Evolutionary conservation across 2,888 invertebrate genomes (phyloP), one percentile per base, ranked within the genome.

Genomic region (Platynereis dumerilii): DNA sequence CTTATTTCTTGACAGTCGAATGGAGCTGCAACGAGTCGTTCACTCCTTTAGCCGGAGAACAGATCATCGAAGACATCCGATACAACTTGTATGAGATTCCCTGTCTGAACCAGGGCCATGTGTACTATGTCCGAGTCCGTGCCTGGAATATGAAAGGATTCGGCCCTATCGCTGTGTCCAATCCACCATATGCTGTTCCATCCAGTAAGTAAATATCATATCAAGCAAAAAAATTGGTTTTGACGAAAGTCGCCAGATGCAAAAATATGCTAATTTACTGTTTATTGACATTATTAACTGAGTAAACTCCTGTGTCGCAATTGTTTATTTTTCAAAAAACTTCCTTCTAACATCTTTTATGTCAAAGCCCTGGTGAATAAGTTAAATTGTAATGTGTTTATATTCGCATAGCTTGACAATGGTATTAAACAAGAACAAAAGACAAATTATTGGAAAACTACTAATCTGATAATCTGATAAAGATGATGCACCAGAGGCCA

Each of bases 141-240:
- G 92, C 94, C 58, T 96, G 96, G 58, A 97, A 97, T 81, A 87
- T 96, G 70, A 93, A 93, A 81, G 96, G 96, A 0, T 96, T 91
- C 88, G 94, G 96, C 34, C 87, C 89, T 17, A 91, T 88, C 78
- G 87, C 90, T 44, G 87, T 88, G 15, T 91, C 94, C 0, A 90
- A 90, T 45, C 96, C 96, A 0, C 87, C 90, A 53, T 92, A 91
- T 76, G 92, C 95, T 10, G 90, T 93, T 53, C 95, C 96, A 17
- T 95, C 95, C 75, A 93, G 94, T 92, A 83, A 90, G 92, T 60
- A 34, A 34, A 34, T n/a, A n/a, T n/a, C n/a, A n/a, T n/a, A n/a
- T n/a, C n/a, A n/a, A n/a, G n/a, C n/a, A n/a, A n/a, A n/a, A n/a
- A n/a, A 5, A n/a, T n/a, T n/a, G n/a, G n/a, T n/a, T n/a, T n/a